Percentiles rank a stretch among this genome's conserved stretches.
phyloP scores from a whole-genome alignment of 2,113 vertebrate species.

The Butorides virescens region DNA sequence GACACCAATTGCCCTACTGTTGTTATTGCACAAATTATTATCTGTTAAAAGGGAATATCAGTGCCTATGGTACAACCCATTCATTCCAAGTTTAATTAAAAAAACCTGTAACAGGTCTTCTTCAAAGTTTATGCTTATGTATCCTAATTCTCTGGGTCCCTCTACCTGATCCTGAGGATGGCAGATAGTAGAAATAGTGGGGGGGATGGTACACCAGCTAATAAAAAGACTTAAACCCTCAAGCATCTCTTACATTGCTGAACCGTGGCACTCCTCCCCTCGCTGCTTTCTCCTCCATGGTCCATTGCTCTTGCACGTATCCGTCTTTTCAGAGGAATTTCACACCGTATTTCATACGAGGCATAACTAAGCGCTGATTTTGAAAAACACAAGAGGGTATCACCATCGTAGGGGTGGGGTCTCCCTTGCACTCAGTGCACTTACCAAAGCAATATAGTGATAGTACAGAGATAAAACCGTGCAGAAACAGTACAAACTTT shows the following conservation, averaged over 20 bases:
- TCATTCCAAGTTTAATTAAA: not conserved
- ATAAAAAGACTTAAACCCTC: not conserved
- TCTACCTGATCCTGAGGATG: not conserved
- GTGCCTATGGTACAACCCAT: not conserved
- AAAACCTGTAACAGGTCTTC: not conserved
- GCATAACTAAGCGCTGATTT: not conserved
- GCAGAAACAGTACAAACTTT: not conserved
- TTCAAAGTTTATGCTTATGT: not conserved
- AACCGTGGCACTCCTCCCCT: not conserved
- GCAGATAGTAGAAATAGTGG: not conserved
- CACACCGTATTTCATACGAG: not conserved
- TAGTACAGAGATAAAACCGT: not conserved
- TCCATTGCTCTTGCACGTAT: not conserved
- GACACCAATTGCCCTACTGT: not conserved
- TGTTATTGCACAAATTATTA: not conserved
- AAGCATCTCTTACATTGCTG: not conserved
- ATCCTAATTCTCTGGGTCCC: not conserved
- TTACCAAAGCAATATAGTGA: not conserved
- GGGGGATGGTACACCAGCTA: not conserved
- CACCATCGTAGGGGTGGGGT: not conserved
- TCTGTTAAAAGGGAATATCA: not conserved
- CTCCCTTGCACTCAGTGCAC: not conserved
- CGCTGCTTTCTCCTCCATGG: not conserved
- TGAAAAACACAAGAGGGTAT: not conserved
- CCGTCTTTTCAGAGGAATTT: not conserved